phyloP scores from a whole-genome alignment of 2,797 vertebrate genomes.

The Triplophysa bombifrons region DNA sequence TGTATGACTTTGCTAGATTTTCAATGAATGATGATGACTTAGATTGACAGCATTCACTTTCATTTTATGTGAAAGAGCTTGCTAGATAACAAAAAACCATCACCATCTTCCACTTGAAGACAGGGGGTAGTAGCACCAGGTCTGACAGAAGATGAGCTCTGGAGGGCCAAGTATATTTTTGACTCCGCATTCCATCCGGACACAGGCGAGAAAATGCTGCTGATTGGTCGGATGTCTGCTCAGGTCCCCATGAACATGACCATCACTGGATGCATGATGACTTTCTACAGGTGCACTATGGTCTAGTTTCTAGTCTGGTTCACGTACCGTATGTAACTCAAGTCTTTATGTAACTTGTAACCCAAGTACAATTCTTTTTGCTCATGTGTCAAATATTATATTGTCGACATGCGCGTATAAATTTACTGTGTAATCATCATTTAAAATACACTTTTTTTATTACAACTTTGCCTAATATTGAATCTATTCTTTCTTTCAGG shows the following conservation, averaged over 20 bases:
- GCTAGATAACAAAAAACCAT: neutral
- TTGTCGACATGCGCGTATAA: neutral
- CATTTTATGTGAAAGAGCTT: neutral
- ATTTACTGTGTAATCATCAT: neutral
- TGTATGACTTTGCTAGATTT: no score
- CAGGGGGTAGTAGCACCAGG: conserved; percentile 85
- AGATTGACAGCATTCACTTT: no score
- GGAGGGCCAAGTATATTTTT: conserved; percentile 95
- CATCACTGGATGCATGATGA: conserved; percentile 99
- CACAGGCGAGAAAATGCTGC: conserved; percentile 96
- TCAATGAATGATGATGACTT: no score
- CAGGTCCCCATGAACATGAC: conserved; percentile 99
- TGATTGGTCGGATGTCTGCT: conserved; percentile 97
- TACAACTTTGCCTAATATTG: neutral
- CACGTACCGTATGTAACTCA: no score
- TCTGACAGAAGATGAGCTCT: conserved; percentile 93
- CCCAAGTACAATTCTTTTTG: neutral
- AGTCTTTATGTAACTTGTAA: neutral
- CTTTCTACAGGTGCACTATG: conserved; percentile 90
- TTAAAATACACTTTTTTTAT: neutral
- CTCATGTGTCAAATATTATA: no score
- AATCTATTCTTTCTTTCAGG: conserved; percentile 71
- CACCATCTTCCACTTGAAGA: conserved; percentile 64
- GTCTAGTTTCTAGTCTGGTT: neutral
- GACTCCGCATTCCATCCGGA: conserved; percentile 98